Conservation (phyloP, 2,797 vertebrate species). For the Manis crassicaudata region DNA sequence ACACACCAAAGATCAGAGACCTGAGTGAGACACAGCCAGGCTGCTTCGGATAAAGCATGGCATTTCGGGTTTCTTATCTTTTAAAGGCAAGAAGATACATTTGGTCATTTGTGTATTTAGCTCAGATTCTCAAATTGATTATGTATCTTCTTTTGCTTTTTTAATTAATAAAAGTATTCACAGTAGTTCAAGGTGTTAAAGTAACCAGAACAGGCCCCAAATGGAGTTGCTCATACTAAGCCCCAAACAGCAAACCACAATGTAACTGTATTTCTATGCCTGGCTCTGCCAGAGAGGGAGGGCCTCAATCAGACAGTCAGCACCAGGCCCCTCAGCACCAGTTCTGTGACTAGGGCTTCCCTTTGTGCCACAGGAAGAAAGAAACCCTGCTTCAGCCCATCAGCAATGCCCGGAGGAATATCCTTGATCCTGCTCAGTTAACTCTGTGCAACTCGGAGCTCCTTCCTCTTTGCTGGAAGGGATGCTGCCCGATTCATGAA, state of each 20-base stretch:
- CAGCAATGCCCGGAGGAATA: neutral
- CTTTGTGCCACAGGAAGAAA: neutral
- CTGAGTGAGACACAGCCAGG: neutral
- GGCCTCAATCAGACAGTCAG: neutral
- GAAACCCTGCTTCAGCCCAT: neutral
- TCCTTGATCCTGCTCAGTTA: neutral
- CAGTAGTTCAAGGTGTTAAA: neutral
- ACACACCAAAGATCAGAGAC: neutral
- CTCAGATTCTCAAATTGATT: neutral
- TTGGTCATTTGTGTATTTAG: neutral
- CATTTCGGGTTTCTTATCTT: neutral
- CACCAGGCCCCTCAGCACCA: neutral
- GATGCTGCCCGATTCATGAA: neutral
- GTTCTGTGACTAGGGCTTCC: neutral
- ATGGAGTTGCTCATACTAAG: neutral
- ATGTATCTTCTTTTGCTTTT: neutral
- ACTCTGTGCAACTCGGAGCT: neutral
- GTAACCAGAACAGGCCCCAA: neutral
- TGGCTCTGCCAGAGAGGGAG: neutral
- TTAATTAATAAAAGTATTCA: neutral
- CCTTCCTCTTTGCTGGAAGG: neutral
- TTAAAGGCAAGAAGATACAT: neutral
- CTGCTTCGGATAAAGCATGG: neutral
- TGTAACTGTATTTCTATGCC: neutral
- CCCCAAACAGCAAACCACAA: neutral